These are phyloP conservation scores for Ophion slaviceki DNA, from an alignment of 2,888 invertebrate species.

Conservation along the genomic window DNA sequence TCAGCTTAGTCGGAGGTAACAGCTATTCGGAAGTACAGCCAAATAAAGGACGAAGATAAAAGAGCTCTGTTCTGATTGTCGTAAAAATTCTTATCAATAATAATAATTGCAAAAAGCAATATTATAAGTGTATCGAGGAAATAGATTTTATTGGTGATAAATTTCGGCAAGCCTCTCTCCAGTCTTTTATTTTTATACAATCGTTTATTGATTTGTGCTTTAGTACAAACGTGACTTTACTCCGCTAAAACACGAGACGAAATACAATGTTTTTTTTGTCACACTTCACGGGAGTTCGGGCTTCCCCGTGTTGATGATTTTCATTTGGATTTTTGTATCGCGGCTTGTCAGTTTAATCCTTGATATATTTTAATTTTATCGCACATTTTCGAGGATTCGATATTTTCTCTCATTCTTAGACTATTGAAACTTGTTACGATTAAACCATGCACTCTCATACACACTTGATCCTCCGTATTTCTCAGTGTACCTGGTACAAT, in stretches of 20 bases:
- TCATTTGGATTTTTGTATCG: slow-evolving; percentile 11
- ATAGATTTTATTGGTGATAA: not conserved
- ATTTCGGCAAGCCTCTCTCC: not conserved
- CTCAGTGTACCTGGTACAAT: slow-evolving; percentile 47
- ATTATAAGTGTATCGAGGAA: not conserved
- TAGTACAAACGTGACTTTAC: slow-evolving; percentile 75
- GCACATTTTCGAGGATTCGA: slow-evolving; percentile 38
- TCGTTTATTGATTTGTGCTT: slow-evolving; percentile 80
- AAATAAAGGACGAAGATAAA: too few relatives aligned
- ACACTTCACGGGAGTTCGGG: slow-evolving; percentile 41
- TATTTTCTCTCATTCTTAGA: slow-evolving; percentile 44
- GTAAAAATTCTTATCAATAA: too few relatives aligned
- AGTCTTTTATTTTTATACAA: slow-evolving; percentile 69
- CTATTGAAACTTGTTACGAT: slow-evolving; percentile 29
- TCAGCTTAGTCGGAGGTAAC: too few relatives aligned
- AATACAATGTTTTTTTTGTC: slow-evolving; percentile 60
- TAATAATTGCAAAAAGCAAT: not conserved
- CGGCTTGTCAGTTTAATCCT: slow-evolving; percentile 13
- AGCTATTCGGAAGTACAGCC: too few relatives aligned
- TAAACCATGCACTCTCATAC: slow-evolving; percentile 50
- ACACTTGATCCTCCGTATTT: slow-evolving; percentile 18
- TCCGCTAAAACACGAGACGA: slow-evolving; percentile 71
- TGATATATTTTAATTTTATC: slow-evolving; percentile 27
- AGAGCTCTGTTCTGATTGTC: too few relatives aligned
- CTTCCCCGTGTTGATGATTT: slow-evolving; percentile 28